Percentiles rank a stretch among this genome's conserved stretches.
Evolutionary conservation across 2,797 vertebrate species (phyloP).

Genomic region (Coreius guichenoti): DNA sequence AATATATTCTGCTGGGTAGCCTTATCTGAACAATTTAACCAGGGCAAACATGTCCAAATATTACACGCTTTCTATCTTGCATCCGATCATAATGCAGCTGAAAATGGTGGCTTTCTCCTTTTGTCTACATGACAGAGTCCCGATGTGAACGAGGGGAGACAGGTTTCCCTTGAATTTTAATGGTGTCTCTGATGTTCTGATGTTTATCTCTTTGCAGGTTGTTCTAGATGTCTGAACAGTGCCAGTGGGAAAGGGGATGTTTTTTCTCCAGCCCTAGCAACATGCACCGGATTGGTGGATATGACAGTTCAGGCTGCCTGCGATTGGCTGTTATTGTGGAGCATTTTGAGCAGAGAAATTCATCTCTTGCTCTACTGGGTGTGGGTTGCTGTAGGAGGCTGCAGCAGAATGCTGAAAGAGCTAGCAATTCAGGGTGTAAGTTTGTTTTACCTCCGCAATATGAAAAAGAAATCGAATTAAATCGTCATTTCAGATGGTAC

Average conservation of each 20-base stretch:
- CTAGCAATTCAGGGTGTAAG: slow-evolving; percentile 54
- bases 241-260: slow-evolving; percentile 72
- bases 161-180: slow-evolving; percentile 70
- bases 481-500: neutral
- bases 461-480: neutral
- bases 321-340: slow-evolving; percentile 75
- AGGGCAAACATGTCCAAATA: neutral
- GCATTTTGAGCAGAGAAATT: slow-evolving; percentile 76
- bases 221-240: slow-evolving; percentile 77
- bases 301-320: slow-evolving; percentile 62
- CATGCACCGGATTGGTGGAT: slow-evolving; percentile 76
- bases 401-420: slow-evolving; percentile 68
- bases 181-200: slow-evolving; percentile 62
- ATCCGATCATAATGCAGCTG: slow-evolving; percentile 10
- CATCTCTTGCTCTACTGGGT: slow-evolving; percentile 73
- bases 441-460: slow-evolving; percentile 29
- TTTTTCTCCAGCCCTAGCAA: slow-evolving; percentile 83
- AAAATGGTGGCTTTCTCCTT: slow-evolving; percentile 22
- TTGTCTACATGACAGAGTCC: slow-evolving; percentile 29
- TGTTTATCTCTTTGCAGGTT: slow-evolving; percentile 70
- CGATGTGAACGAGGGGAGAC: slow-evolving; percentile 9
- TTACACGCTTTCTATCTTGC: neutral
- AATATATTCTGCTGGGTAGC: neutral
- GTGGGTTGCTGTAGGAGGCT: slow-evolving; percentile 74
- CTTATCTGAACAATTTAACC: slow-evolving; percentile 1